These are phyloP conservation scores for Orthonyx spaldingii DNA, from an alignment of 2,113 vertebrate species.

Conservation along the genomic window DNA sequence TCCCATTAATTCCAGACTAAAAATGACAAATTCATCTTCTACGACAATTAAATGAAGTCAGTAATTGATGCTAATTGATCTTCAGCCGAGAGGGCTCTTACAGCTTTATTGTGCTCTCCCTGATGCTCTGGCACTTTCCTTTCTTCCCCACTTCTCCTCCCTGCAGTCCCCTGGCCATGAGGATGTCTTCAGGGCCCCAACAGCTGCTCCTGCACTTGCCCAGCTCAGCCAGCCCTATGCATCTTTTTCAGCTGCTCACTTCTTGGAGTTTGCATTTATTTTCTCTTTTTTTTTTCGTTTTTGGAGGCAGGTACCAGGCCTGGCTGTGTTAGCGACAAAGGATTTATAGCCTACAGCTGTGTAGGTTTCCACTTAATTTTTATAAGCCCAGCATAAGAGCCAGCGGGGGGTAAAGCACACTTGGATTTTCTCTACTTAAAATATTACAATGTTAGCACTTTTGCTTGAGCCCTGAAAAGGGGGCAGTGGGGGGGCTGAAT, in stretches of 20 bases:
- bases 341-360: conserved; percentile 83
- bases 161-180: neutral
- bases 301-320: conserved; percentile 64
- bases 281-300: neutral
- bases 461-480: conserved; percentile 61
- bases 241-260: neutral
- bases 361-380: conserved; percentile 79
- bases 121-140: conserved; percentile 9
- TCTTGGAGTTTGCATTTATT: neutral
- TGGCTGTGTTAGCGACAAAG: conserved; percentile 62
- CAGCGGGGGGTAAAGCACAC: conserved; percentile 75
- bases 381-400: conserved; percentile 74
- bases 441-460: conserved; percentile 76
- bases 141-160: neutral
- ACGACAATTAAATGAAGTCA: conserved; percentile 88
- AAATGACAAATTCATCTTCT: conserved; percentile 89
- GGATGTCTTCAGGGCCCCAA: neutral
- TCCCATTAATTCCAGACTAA: conserved; percentile 87
- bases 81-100: conserved; percentile 74
- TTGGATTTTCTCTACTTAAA: conserved; percentile 79
- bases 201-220: neutral
- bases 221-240: neutral
- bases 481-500: neutral
- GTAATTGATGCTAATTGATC: conserved; percentile 90
- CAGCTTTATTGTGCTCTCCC: conserved; percentile 24